Percentiles rank a stretch among this genome's conserved stretches.
Evolutionary conservation across 2,888 invertebrate genomes (phyloP).

Genomic region (Phortica magna): DNA sequence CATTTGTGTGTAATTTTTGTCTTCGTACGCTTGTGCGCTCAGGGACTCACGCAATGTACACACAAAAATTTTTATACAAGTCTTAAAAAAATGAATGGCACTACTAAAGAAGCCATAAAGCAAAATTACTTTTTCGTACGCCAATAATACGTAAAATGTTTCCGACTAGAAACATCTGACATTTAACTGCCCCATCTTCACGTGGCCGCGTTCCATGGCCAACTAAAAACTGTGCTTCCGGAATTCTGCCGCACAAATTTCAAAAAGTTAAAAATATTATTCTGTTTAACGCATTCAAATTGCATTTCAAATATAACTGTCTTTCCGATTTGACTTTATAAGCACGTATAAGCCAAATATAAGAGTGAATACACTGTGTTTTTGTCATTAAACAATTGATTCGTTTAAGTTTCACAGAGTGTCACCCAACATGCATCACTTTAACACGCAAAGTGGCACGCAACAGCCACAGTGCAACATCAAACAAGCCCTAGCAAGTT

Average conservation of each 20-base stretch:
- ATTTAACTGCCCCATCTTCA: neutral
- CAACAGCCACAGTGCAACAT: too few relatives aligned
- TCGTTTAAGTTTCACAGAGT: too few relatives aligned
- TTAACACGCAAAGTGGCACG: too few relatives aligned
- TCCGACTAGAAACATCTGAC: neutral
- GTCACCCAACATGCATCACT: too few relatives aligned
- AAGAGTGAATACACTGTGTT: too few relatives aligned
- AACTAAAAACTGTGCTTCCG: neutral
- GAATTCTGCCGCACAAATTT: neutral
- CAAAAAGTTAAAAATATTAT: neutral
- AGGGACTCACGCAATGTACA: slow-evolving; percentile 45
- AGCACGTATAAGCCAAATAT: too few relatives aligned
- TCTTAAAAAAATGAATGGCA: slow-evolving; percentile 58
- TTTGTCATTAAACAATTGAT: too few relatives aligned
- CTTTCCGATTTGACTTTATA: too few relatives aligned
- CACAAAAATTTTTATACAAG: slow-evolving; percentile 38
- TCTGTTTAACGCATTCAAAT: neutral
- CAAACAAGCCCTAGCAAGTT: too few relatives aligned
- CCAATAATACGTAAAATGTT: slow-evolving; percentile 17
- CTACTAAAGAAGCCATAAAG: slow-evolving; percentile 64
- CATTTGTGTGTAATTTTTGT: slow-evolving; percentile 11
- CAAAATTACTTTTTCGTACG: slow-evolving; percentile 36
- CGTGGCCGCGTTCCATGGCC: neutral
- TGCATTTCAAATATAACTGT: too few relatives aligned
- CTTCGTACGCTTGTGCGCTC: slow-evolving; percentile 38